Percentiles rank a stretch among this genome's conserved stretches.
Conservation (phyloP, 2,797 vertebrate species). For the Fratercula arctica region DNA sequence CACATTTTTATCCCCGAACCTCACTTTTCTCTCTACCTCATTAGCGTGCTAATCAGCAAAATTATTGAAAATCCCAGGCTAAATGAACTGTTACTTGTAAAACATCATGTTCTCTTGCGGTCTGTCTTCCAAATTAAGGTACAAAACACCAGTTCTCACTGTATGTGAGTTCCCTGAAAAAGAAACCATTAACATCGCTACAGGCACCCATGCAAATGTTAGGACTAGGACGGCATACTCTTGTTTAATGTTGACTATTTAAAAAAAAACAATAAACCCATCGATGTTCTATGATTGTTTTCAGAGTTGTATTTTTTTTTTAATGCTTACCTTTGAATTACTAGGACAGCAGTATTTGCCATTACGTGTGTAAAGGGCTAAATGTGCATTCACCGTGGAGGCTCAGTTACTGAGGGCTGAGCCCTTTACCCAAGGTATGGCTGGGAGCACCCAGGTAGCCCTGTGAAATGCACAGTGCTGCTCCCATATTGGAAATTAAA, state of each 20-base stretch:
- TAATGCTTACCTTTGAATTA: not conserved
- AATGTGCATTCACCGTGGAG: not conserved
- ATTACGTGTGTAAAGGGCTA: not conserved
- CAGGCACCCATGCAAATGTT: not conserved
- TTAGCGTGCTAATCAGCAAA: slow-evolving; percentile 9
- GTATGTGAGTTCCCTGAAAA: not conserved
- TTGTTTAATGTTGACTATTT: slow-evolving; percentile 1
- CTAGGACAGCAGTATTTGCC: not conserved
- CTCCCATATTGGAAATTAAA: not conserved
- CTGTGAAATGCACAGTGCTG: not conserved
- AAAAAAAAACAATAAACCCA: not conserved
- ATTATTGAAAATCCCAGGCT: slow-evolving; percentile 45
- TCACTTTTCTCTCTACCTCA: not conserved
- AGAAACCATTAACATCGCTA: not conserved
- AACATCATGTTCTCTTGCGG: not conserved
- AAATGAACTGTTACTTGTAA: slow-evolving; percentile 55
- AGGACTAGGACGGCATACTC: not conserved
- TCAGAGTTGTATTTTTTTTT: not conserved
- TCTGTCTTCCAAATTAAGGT: slow-evolving; percentile 21
- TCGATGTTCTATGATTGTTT: not conserved
- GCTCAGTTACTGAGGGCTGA: not conserved
- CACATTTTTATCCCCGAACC: slow-evolving; percentile 22
- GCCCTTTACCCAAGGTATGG: not conserved
- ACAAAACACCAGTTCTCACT: not conserved
- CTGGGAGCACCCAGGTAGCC: not conserved